Evolutionary conservation across 2,888 invertebrate species (phyloP).

Genomic region (Quadroppia sp.): DNA sequence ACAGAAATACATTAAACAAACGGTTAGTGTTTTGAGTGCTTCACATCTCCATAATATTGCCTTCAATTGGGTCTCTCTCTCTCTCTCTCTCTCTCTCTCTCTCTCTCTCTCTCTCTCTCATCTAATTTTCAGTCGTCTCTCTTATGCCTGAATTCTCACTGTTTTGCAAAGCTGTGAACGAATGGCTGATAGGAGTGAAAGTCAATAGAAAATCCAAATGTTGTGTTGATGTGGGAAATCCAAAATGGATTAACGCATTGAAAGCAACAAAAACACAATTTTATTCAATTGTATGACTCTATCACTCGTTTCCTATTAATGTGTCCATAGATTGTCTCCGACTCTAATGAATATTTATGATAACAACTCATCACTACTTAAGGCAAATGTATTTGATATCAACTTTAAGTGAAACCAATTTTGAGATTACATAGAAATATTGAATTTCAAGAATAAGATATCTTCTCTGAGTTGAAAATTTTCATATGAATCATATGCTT

Average conservation of each 20-base stretch:
- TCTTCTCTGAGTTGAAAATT: too few relatives aligned
- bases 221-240: conserved; percentile 6
- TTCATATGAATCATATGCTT: too few relatives aligned
- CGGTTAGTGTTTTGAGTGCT: conserved; percentile 26
- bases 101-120: not conserved
- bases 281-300: conserved; percentile 2
- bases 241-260: conserved; percentile 7
- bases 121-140: not conserved
- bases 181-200: not conserved
- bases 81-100: not conserved
- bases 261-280: not conserved
- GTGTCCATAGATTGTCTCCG: not conserved
- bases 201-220: not conserved
- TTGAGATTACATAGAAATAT: not conserved
- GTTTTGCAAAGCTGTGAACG: not conserved
- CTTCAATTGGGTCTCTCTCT: not conserved
- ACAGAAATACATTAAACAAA: conserved; percentile 30
- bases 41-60: conserved; percentile 13
- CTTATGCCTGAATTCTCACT: not conserved
- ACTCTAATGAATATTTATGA: not conserved
- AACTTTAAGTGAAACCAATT: not conserved
- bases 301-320: not conserved
- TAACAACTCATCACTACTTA: not conserved
- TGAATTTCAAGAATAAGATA: not conserved
- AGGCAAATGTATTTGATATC: not conserved